Evolutionary conservation across 1,140 invertebrate species (phyloP), one percentile per base, ranked within the genome.

Genomic region (Nylanderia fulva): DNA sequence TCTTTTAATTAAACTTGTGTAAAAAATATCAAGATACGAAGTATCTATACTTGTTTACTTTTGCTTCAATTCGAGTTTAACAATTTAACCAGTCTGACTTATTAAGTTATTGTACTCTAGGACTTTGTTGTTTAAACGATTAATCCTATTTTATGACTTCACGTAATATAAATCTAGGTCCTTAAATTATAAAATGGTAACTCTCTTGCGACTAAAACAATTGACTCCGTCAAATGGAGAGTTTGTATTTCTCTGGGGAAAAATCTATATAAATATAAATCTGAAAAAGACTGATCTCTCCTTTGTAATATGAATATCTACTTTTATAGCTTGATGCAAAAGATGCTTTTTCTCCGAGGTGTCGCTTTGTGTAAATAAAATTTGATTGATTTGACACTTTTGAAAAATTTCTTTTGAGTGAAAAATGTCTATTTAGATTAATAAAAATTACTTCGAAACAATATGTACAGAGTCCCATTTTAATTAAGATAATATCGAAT

Each of bases 121-220:
- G 7, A 63, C 27, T 33, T 3, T 45, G 7, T 39, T 13, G 6
- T 42, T 7, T 13, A 18, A 71, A 13, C 18, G 18, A 42, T 69
- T 2, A 33, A 45, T 45, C 21, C 5, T 15, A 7, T 1, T 21
- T 75, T 13, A 9, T 39, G 1, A 39, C 24, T 4, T 52, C 6
- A 29, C 21, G 11, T 61, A n/a, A n/a, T 3, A 7, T 33, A 48
- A 64, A 24, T 21, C n/a, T 76, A 45, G 39, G 13, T 24, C 21
- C n/a, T 66, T n/a, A n/a, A 45, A 63, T 4, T 5, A 75, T 60
- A 75, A 74, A 66, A 64, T 48, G 27, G 39, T 77, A 64, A 64
- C 27, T 77, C 18, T 61, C 15, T 21, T 18, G 13, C 18, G 42
- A 52, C 60, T 77, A 64, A 76, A 42, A 48, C 13, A n/a, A 52